Base-by-base conservation (phyloP, 2,113 vertebrate species). In the Dryoscopus gambensis region DNA sequence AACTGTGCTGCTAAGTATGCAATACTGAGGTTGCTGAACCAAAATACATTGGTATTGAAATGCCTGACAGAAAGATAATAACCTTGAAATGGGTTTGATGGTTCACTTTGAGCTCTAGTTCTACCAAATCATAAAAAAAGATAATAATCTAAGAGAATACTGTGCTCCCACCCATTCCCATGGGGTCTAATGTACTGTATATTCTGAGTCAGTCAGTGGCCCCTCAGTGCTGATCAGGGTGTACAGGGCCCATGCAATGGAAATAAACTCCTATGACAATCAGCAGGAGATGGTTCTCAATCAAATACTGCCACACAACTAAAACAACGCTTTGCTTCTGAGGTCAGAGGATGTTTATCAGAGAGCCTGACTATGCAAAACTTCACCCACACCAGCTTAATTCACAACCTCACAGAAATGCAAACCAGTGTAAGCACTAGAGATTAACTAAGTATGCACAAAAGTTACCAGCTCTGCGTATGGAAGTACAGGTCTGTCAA, bases 181-280 rank as follows among this genome's bases (percentile, higher is more conserved):
- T 1, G 13, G 63, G 40, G 16, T 69, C 16, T 49, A n/a, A 42
- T 9, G 67, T 5, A 30, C 17, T n/a, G 9, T 0, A 24, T 10
- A 11, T 13, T 55, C n/a, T 37, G 30, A 15, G 30, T 1, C 35
- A 24, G 11, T 9, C 40, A n/a, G 8, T 6, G 50, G 42, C n/a
- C n/a, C 85, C 55, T 39, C 46, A 30, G 44, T 60, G 84, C 55
- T 84, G 28, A 47, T 25, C 57, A 63, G 20, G 25, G 13, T 35
- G 13, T 11, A 25, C 22, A 75, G 49, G 46, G 33, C 46, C 69
- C 59, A 24, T 28, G n/a, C 1, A 62, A 77, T 21, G 42, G 70
- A 90, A 81, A 83, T 10, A 84, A 75, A 49, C 25, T 31, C 18
- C 7, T 28, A 3, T 12, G 5, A 3, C 46, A 74, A 75, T 44